Evolutionary conservation across 2,888 invertebrate species (phyloP), one percentile per base, ranked within the genome.

Genomic region (Parascotia fuliginaria): DNA sequence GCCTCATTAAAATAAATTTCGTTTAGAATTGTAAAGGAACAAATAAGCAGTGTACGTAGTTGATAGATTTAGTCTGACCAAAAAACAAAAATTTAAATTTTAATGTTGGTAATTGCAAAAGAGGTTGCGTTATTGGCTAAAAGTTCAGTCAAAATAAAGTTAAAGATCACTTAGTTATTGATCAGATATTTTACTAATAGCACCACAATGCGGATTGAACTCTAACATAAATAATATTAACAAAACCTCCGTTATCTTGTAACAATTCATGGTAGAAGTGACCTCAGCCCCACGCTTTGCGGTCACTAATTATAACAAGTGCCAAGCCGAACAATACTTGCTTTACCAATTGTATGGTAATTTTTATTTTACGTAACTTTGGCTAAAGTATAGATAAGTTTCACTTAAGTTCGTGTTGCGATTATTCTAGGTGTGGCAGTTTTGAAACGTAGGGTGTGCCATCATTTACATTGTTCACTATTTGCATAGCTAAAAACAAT

Each of bases 341-440:
- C 48, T 32, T 14, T 27, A 34, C 42, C 38, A 29, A 66, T 65
- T 64, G 66, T 66, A 55, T 65, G 63, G 39, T 66, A 64, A 64
- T 65, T 54, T 61, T 52, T 46, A 37, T 12, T 48, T 61, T 54
- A 61, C 44, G 47, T 49, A 61, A 66, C 38, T 19, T 51, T 41
- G 22, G 12, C 34, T 42, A 33, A 33, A 27, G 24, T 40, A 28
- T 40, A 29, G 33, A 19, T 19, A 28, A 34, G 45, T 33, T 40
- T 40, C 12, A 16, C 19, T 24, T 13, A 11, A 12, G 22, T n/a
- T 15, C 9, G 31, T 6, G 6, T 28, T 16, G 5, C 27, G 14
- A 19, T 36, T 19, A 16, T 39, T 27, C 28, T 40, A 32, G 29
- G 29, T 34, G 40, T 40, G 14, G 28, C 11, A 33, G 28, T 46